A percentile compares a stretch with the other conserved stretches of the same genome.
These are phyloP conservation scores for Trachelus tabidus DNA, from an alignment of 2,888 invertebrate genomes.

Conservation along the genomic window DNA sequence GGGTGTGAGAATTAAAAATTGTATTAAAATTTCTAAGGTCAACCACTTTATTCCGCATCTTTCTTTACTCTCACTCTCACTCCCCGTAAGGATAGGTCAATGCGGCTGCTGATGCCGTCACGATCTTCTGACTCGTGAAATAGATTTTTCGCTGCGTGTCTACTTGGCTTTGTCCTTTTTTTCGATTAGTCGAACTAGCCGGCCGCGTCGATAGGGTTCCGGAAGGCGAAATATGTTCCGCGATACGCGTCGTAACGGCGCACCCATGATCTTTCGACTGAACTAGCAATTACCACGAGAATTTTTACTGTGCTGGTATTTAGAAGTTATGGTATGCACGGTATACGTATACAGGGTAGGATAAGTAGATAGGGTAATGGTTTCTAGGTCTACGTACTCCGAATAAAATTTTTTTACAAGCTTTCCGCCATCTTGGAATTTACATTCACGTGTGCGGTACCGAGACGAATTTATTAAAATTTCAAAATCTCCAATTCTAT, in stretches of 20 bases:
- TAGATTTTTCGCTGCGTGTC: not conserved
- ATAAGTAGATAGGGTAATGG: not conserved
- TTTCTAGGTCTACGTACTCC: not conserved
- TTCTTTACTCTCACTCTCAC: not conserved
- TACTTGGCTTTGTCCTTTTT: constrained; percentile 24
- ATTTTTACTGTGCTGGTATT: not conserved
- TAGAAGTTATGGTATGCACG: not conserved
- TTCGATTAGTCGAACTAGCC: constrained; percentile 51
- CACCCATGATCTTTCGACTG: constrained; percentile 51
- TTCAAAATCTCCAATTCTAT: not conserved
- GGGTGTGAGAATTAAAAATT: not conserved
- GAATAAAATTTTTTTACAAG: not conserved
- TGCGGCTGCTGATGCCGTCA: not conserved
- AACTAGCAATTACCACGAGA: constrained; percentile 34
- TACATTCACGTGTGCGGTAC: not conserved
- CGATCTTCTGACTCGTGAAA: not conserved
- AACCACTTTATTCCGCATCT: not conserved
- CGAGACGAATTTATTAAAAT: not conserved
- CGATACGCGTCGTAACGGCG: constrained; percentile 43
- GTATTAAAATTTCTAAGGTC: not conserved
- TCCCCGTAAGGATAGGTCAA: not conserved
- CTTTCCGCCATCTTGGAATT: not conserved
- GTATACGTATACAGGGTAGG: not conserved
- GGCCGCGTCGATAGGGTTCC: constrained; percentile 47
- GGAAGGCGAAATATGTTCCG: constrained; percentile 46